Evolutionary conservation across 2,113 vertebrate species (phyloP), one percentile per base, ranked within the genome.

Genomic region (Microtus pennsylvanicus): DNA sequence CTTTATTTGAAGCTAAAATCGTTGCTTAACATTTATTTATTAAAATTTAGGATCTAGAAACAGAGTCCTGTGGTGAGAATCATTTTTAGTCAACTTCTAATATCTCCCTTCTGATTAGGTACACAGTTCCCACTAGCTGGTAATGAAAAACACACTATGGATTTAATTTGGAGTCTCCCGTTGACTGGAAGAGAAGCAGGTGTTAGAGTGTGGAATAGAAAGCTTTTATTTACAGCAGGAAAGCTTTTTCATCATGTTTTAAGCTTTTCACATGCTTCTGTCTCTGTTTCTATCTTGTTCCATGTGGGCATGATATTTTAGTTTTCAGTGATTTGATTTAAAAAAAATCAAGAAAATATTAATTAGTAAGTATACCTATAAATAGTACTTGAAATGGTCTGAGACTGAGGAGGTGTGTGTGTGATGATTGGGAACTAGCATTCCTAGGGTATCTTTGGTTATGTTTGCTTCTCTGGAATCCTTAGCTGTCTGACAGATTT

Each of bases 1-100:
- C 63, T 93, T 93, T 94, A 80, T 95, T 98, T 97, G 65, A 97
- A 96, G 69, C 93, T 82, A 87, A 87, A 97, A 80, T 22, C 70
- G 87, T 70, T 97, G 81, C 14, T 65, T 65, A 76, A 65, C 14
- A 61, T 94, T 11, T 70, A 70, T 86, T 11, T 70, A 70, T 86
- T 94, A 45, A 90, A 58, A 67, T 81, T 93, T 94, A 58, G 55
- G 14, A 87, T 95, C 70, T 19, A 89, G 22, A 93, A 65, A 87
- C 13, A 94, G 28, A 67, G 45, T 76, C 30, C 74, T 11, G 22
- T 74, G 45, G 70, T 78, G 47, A 89, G 47, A 45, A 80, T 91
- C 30, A n/a, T 90, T 95, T 72, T 38, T 52, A 38, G 0, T 72
- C 28, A 1, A 5, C 67, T 92, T 93, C 76, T 80, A 50, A 5